Conservation (phyloP, 2,888 invertebrate species). For the Clunio marinus region DNA sequence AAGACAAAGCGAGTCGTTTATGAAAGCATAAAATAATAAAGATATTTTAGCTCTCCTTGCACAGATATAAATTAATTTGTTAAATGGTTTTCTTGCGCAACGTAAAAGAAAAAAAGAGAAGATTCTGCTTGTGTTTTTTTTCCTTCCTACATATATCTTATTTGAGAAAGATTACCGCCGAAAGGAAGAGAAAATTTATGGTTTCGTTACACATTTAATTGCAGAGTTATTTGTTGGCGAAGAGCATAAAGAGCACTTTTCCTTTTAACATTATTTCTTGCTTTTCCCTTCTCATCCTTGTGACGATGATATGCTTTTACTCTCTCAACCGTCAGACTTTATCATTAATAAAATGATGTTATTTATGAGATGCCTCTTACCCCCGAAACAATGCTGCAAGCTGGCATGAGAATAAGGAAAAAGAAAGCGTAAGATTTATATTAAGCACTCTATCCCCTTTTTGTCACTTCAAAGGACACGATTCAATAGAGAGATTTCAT, state of each 20-base stretch:
- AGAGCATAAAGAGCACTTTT: neutral
- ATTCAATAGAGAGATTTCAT: slow-evolving; percentile 32
- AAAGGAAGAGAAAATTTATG: slow-evolving; percentile 31
- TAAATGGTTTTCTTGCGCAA: slow-evolving; percentile 16
- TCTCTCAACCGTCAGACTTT: neutral
- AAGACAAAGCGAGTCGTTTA: slow-evolving; percentile 3
- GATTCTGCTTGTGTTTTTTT: neutral
- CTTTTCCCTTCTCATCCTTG: neutral
- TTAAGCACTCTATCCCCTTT: slow-evolving; percentile 28
- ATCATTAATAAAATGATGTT: slow-evolving; percentile 20
- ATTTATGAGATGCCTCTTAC: neutral
- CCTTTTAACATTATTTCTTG: neutral
- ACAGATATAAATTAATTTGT: slow-evolving; percentile 30
- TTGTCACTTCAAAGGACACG: slow-evolving; percentile 37
- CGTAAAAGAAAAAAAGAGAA: neutral
- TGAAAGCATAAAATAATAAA: slow-evolving; percentile 31
- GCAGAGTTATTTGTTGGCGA: slow-evolving; percentile 14
- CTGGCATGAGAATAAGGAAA: neutral
- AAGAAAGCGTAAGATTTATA: slow-evolving; percentile 8
- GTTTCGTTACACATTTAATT: slow-evolving; percentile 31
- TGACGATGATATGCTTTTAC: neutral
- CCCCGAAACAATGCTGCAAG: neutral
- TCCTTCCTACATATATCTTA: too few relatives aligned
- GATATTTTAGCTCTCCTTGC: slow-evolving; percentile 29
- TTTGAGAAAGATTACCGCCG: neutral